These are phyloP conservation scores for Rapana venosa DNA, from an alignment of 2,888 invertebrate species.

Conservation along the genomic window DNA sequence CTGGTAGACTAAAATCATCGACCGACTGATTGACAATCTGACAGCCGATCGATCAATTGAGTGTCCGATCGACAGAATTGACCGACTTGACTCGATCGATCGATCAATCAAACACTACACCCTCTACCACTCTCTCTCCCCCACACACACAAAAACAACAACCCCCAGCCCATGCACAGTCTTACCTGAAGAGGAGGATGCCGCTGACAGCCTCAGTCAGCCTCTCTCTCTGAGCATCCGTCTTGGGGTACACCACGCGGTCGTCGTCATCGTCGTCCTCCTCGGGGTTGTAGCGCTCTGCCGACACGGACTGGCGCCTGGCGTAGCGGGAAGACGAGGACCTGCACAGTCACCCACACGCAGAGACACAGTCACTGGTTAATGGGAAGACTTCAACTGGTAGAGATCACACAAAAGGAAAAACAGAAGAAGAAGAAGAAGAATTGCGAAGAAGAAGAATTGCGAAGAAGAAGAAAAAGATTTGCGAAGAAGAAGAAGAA, in stretches of 20 bases:
- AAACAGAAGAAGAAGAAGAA: not conserved
- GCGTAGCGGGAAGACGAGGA: conserved; percentile 68
- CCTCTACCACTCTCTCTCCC: not conserved
- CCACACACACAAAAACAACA: too few species aligned
- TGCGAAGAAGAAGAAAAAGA: not conserved
- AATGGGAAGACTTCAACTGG: not conserved
- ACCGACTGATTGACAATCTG: too few species aligned
- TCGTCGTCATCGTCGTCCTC: conserved; percentile 75
- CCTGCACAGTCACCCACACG: not conserved
- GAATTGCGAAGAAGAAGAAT: not conserved
- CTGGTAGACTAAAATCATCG: too few species aligned
- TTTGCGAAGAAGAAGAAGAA: not conserved
- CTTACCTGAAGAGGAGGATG: conserved; percentile 75
- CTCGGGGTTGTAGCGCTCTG: conserved; percentile 78
- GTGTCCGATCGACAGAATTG: too few species aligned
- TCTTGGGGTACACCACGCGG: conserved; percentile 75
- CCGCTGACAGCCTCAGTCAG: conserved; percentile 74
- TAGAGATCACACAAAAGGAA: not conserved
- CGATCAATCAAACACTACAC: not conserved
- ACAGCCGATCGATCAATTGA: too few species aligned
- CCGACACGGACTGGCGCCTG: conserved; percentile 77
- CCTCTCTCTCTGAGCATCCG: conserved; percentile 75
- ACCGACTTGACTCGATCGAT: not conserved
- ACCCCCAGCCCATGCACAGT: too few species aligned
- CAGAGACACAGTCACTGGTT: not conserved